Evolutionary conservation across 2,797 vertebrate species (phyloP).

Genomic region (Sebastes hubbsi): DNA sequence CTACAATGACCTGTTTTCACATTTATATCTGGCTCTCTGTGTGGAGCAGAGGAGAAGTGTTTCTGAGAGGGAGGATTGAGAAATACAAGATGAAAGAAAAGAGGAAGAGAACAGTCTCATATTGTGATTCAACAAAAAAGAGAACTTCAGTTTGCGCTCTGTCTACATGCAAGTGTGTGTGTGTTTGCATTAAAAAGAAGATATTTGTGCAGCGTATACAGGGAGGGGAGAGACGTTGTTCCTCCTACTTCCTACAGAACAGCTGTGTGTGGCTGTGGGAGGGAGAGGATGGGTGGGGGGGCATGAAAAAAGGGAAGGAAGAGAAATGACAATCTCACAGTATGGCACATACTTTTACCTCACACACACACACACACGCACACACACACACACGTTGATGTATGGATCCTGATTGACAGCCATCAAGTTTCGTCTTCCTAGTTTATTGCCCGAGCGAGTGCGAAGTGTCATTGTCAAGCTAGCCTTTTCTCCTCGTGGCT

Average conservation of each 20-base stretch:
- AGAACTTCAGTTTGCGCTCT: slow-evolving; percentile 29
- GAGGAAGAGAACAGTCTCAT: slow-evolving; percentile 53
- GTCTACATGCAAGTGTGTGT: background rate
- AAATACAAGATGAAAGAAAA: slow-evolving; percentile 45
- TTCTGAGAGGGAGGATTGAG: slow-evolving; percentile 16
- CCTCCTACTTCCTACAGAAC: slow-evolving; percentile 55
- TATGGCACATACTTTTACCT: slow-evolving; percentile 25
- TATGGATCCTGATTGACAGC: slow-evolving; percentile 37
- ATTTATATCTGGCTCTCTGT: background rate
- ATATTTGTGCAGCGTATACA: slow-evolving; percentile 10
- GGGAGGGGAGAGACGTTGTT: slow-evolving; percentile 44
- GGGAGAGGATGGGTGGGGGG: slow-evolving; percentile 2
- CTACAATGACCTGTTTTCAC: background rate
- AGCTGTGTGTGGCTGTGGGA: slow-evolving; percentile 43
- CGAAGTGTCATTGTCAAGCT: slow-evolving; percentile 51
- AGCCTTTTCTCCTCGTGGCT: slow-evolving; percentile 24
- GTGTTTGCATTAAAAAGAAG: slow-evolving; percentile 38
- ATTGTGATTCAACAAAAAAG: slow-evolving; percentile 30
- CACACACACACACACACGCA: background rate
- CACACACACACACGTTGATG: background rate
- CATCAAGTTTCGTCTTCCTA: background rate
- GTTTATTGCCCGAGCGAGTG: slow-evolving; percentile 31
- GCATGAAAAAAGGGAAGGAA: slow-evolving; percentile 68
- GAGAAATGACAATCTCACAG: slow-evolving; percentile 42
- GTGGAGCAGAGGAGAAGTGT: background rate